phyloP scores from a whole-genome alignment of 2,113 vertebrate species.

The Xenopus laevis region DNA sequence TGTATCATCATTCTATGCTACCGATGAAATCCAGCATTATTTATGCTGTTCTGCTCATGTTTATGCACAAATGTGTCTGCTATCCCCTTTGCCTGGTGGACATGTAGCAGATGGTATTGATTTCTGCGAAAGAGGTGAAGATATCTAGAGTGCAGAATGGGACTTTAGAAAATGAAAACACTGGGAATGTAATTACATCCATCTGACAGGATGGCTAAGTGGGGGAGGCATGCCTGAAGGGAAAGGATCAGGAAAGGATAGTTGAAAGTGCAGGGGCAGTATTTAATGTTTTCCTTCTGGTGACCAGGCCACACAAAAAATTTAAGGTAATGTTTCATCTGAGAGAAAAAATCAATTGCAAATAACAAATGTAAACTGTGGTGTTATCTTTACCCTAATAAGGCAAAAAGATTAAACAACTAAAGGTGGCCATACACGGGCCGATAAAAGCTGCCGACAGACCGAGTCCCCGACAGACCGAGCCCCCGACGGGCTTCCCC shows the following conservation, averaged over 20 bases:
- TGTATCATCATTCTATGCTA: too few species aligned
- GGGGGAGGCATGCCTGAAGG: slow-evolving; percentile 45
- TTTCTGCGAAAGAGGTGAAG: slow-evolving; percentile 37
- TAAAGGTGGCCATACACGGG: too few species aligned
- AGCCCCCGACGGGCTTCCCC: too few species aligned
- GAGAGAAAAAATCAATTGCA: slow-evolving; percentile 15
- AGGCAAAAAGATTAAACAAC: too few species aligned
- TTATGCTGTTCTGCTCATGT: neutral
- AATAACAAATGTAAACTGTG: neutral
- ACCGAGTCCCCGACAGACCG: too few species aligned
- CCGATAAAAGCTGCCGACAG: too few species aligned
- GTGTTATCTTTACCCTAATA: too few species aligned
- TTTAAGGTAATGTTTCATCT: slow-evolving; percentile 11
- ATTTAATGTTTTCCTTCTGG: slow-evolving; percentile 42
- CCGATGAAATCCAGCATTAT: too few species aligned
- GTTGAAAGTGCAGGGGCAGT: slow-evolving; percentile 31
- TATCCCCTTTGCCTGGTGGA: slow-evolving; percentile 30
- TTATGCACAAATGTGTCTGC: slow-evolving; percentile 21
- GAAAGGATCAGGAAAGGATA: slow-evolving; percentile 32
- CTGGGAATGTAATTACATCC: slow-evolving; percentile 45
- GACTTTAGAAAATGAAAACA: slow-evolving; percentile 43
- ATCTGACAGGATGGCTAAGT: slow-evolving; percentile 43
- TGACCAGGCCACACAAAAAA: slow-evolving; percentile 35
- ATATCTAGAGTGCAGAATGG: slow-evolving; percentile 32
- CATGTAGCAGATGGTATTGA: slow-evolving; percentile 38